A percentile compares a stretch with the other conserved stretches of the same genome.
Evolutionary conservation across 2,797 vertebrate genomes (phyloP).

Genomic region (Amblyopsis hoosieri): DNA sequence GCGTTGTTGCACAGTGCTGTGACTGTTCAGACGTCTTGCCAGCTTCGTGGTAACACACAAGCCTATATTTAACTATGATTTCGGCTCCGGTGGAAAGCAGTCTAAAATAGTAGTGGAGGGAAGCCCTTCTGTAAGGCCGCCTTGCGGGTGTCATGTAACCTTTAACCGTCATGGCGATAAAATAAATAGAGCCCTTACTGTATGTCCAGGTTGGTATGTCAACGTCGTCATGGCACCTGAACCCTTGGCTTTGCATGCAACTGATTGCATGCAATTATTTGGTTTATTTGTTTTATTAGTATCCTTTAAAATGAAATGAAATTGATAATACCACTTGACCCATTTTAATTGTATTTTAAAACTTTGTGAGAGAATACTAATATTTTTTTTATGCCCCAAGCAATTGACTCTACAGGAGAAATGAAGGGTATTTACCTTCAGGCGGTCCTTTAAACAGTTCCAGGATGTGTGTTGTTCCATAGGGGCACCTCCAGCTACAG

Average conservation of each 20-base stretch:
- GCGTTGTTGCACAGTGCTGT: constrained; percentile 65
- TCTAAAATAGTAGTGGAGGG: constrained; percentile 68
- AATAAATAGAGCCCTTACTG: constrained; percentile 14
- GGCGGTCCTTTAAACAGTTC: constrained; percentile 36
- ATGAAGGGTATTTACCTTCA: constrained; percentile 21
- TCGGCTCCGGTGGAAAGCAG: constrained; percentile 50
- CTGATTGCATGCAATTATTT: constrained; percentile 13
- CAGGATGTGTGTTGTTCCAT: constrained; percentile 23
- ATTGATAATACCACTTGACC: constrained; percentile 25
- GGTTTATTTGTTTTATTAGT: constrained; percentile 22
- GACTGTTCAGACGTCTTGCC: constrained; percentile 66
- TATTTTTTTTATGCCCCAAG: constrained; percentile 22
- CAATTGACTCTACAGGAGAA: constrained; percentile 22
- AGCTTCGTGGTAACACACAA: constrained; percentile 66
- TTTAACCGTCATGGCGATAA: constrained; percentile 22
- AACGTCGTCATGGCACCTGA: constrained; percentile 25
- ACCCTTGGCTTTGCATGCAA: not conserved
- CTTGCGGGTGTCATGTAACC: constrained; percentile 41
- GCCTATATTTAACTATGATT: constrained; percentile 77
- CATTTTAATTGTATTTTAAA: constrained; percentile 30
- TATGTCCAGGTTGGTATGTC: not conserved
- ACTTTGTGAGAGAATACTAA: constrained; percentile 16
- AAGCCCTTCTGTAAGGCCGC: constrained; percentile 52
- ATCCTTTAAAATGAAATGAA: constrained; percentile 12
- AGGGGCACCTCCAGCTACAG: constrained; percentile 31